Evolutionary conservation across 2,797 vertebrate species (phyloP).

Genomic region (Sebastes cheni): DNA sequence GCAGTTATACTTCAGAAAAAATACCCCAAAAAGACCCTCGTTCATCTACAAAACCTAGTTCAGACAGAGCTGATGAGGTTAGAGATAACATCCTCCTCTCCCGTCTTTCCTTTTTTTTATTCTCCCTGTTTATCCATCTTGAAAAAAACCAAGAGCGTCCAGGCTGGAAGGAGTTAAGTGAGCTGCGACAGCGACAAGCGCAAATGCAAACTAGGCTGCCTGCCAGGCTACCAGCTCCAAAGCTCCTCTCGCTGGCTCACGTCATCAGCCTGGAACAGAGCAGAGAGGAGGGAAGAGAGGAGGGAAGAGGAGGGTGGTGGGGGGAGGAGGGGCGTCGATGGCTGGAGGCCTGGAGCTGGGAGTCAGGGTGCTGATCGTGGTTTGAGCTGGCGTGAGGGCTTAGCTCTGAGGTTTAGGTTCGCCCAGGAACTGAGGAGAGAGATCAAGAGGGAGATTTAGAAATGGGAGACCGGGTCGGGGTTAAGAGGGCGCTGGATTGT

Average conservation of each 20-base stretch:
- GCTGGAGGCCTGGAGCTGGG: constrained; percentile 56
- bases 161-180: constrained; percentile 89
- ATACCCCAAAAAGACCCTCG: not conserved
- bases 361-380: constrained; percentile 60
- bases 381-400: constrained; percentile 49
- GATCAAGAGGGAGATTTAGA: constrained; percentile 48
- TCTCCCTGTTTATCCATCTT: constrained; percentile 26
- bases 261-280: constrained; percentile 85
- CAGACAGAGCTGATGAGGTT: not conserved
- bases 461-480: constrained; percentile 54
- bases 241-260: constrained; percentile 78
- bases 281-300: constrained; percentile 37
- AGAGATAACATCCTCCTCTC: constrained; percentile 1
- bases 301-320: constrained; percentile 4
- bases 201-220: constrained; percentile 88
- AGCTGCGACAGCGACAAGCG: constrained; percentile 83
- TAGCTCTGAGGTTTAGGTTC: constrained; percentile 51
- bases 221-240: constrained; percentile 87
- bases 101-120: not conserved
- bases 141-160: constrained; percentile 59
- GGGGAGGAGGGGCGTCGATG: constrained; percentile 6
- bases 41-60: not conserved
- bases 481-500: constrained; percentile 49
- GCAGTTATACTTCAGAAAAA: not conserved
- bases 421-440: constrained; percentile 38